A percentile compares a stretch with the other conserved stretches of the same genome.
Evolutionary conservation across 2,797 vertebrate genomes (phyloP).

Genomic region (Natrix natrix): DNA sequence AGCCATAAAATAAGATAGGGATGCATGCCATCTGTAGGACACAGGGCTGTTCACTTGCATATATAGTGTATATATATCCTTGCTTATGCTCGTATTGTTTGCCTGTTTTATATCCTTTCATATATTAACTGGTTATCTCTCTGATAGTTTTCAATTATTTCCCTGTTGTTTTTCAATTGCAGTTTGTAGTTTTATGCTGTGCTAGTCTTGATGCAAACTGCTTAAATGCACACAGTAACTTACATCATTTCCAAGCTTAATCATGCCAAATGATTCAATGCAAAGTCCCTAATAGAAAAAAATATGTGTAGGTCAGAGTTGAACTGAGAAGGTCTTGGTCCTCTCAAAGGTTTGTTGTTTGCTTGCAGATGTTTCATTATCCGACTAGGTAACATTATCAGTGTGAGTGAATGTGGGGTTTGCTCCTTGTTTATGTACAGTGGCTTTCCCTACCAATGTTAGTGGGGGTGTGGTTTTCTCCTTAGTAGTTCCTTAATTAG

Average conservation of each 20-base stretch:
- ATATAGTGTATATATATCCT: not conserved
- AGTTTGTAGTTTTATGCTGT: not conserved
- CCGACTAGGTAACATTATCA: not conserved
- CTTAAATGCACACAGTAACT: not conserved
- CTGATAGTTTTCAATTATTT: not conserved
- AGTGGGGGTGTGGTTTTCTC: not conserved
- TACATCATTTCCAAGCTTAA: not conserved
- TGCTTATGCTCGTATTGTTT: not conserved
- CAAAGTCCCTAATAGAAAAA: not conserved
- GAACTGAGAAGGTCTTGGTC: not conserved
- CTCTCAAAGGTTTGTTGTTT: not conserved
- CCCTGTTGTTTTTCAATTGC: not conserved
- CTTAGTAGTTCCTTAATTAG: not conserved
- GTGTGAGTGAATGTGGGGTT: not conserved
- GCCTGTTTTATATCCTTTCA: not conserved
- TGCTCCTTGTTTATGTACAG: not conserved
- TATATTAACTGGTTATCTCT: not conserved
- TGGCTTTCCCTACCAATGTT: not conserved
- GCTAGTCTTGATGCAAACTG: not conserved
- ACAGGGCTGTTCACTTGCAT: not conserved
- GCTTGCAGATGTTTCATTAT: not conserved
- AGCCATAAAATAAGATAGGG: not conserved
- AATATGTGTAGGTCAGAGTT: not conserved
- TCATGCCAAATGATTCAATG: not conserved
- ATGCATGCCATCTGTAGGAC: not conserved